Evolutionary conservation across 2,888 invertebrate genomes (phyloP), one percentile per base, ranked within the genome.

Genomic region (Hydrotaea diabolus): DNA sequence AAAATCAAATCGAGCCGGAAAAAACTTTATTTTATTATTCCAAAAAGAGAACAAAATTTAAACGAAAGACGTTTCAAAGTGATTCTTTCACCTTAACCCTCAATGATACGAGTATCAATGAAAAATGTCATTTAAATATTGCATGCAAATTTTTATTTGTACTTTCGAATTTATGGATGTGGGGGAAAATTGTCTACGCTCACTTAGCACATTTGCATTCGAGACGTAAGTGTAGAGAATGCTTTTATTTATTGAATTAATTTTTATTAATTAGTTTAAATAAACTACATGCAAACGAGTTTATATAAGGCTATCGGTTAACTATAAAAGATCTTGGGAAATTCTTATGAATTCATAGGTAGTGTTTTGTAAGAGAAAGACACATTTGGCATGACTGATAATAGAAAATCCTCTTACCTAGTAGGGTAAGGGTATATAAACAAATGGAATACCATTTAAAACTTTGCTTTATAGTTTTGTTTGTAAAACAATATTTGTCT

Each of bases 11-110:
- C n/a, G 1, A n/a, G n/a, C 7, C 13, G 49, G 49, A 49, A 49
- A 2, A n/a, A 8, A 49, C 9, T 39, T 4, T 3, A 49, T 2
- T 13, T n/a, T 13, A 49, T n/a, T 49, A n/a, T 49, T 8, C 49
- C 8, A 15, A 49, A 49, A 49, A 49, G 8, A 3, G 2, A 49
- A 49, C 15, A 3, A 49, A 49, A 13, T n/a, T n/a, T n/a, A n/a
- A n/a, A n/a, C 31, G 31, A 43, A 49, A 13, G 15, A 13, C 49
- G 2, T 13, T n/a, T 49, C 49, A 43, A 66, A 55, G 59, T 5
- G 7, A 15, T 26, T 31, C n/a, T 62, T 73, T 85, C 76, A 79
- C 81, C 85, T 85, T 85, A 79, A 82, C 85, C 85, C 81, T 85
- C 81, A 85, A 79, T 17, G 66, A n/a, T 79, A 43, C 7, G 3